These are phyloP conservation scores for Serinus canaria DNA, from an alignment of 2,113 vertebrate genomes.

Conservation along the genomic window DNA sequence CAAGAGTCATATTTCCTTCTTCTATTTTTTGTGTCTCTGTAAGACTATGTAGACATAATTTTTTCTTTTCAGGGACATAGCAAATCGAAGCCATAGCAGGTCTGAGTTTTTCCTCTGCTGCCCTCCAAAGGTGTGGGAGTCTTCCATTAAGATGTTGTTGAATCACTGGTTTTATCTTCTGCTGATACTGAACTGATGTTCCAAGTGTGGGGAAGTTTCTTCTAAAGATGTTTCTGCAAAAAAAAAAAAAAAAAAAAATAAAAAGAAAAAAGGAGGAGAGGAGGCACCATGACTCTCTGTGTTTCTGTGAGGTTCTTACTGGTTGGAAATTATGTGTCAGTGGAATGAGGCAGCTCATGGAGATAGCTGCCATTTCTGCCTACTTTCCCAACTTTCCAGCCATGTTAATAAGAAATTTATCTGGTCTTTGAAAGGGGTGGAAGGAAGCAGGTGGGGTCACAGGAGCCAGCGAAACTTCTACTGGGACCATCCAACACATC, in stretches of 20 bases:
- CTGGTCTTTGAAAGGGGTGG: not conserved
- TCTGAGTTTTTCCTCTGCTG: not conserved
- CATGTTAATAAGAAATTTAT: not conserved
- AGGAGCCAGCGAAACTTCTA: not conserved
- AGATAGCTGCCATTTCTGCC: not conserved
- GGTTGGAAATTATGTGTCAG: not conserved
- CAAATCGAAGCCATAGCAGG: not conserved
- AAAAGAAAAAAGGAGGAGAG: not conserved
- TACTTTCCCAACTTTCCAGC: not conserved
- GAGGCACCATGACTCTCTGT: rapidly evolving
- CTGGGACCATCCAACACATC: not conserved
- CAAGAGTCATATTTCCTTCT: not conserved
- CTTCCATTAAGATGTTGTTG: not conserved
- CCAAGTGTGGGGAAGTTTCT: not conserved
- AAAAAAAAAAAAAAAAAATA: not conserved
- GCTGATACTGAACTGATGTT: not conserved
- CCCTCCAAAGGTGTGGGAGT: not conserved
- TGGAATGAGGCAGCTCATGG: not conserved
- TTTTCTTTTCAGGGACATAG: not conserved
- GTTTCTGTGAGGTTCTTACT: not conserved
- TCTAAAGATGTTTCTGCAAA: not conserved
- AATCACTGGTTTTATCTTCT: not conserved
- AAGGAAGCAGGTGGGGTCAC: not conserved
- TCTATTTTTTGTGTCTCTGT: not conserved
- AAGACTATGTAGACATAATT: not conserved